These are phyloP conservation scores for Callipepla californica DNA, from an alignment of 2,113 vertebrate species.

Conservation along the genomic window DNA sequence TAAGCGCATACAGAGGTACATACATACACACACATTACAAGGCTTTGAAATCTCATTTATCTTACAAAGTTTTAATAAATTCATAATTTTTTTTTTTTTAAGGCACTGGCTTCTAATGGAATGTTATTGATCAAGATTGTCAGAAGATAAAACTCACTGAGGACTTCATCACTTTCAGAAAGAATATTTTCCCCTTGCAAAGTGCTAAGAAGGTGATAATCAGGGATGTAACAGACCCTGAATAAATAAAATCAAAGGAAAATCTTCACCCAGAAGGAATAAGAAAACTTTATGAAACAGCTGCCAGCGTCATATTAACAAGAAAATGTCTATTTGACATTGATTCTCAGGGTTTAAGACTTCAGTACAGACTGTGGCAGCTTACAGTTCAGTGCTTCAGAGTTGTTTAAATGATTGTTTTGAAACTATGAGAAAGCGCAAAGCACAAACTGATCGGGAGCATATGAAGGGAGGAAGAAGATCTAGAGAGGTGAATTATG, in stretches of 20 bases:
- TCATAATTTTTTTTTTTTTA: neutral
- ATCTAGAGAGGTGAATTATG: slow-evolving; percentile 30
- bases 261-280: neutral
- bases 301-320: neutral
- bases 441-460: slow-evolving; percentile 15
- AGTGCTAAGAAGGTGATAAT: slow-evolving; percentile 44
- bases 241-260: neutral
- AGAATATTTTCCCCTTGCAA: slow-evolving; percentile 34
- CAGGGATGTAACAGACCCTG: neutral
- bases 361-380: neutral
- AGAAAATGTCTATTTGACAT: neutral
- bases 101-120: slow-evolving; percentile 3
- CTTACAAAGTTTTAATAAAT: slow-evolving; percentile 23
- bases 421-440: slow-evolving; percentile 33
- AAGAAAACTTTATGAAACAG: neutral
- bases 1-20: neutral
- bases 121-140: slow-evolving; percentile 54
- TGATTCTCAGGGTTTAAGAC: neutral
- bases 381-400: slow-evolving; percentile 19
- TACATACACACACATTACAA: neutral
- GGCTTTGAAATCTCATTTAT: neutral
- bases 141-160: slow-evolving; percentile 46
- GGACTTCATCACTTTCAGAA: slow-evolving; percentile 3
- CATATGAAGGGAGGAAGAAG: slow-evolving; percentile 32
- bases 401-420: neutral